Conservation (phyloP, 2,888 invertebrate genomes). For the Alentia gelatinosa region DNA sequence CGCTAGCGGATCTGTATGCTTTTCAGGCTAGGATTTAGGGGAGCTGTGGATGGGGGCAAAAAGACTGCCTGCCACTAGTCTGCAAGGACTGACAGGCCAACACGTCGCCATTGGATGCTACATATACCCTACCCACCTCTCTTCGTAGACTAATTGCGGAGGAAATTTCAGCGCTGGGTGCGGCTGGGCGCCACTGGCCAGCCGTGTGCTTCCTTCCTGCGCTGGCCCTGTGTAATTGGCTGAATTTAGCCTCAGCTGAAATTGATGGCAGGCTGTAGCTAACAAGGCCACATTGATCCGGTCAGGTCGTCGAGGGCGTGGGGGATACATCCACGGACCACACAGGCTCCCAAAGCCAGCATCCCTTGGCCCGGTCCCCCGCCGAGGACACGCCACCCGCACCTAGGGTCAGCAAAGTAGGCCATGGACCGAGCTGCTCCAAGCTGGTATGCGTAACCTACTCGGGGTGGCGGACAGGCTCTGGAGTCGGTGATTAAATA, state of each 20-base stretch:
- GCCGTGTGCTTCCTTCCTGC: slow-evolving; percentile 33
- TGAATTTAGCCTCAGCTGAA: slow-evolving; percentile 38
- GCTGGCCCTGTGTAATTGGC: background rate
- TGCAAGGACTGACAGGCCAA: too few species aligned
- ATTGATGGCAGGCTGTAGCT: slow-evolving; percentile 39
- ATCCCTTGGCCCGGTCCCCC: background rate
- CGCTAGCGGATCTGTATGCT: too few species aligned
- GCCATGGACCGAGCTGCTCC: background rate
- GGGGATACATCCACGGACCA: background rate
- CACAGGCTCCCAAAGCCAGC: background rate
- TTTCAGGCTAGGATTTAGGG: too few species aligned
- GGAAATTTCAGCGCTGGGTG: background rate
- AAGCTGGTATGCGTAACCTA: background rate
- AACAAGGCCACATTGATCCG: slow-evolving; percentile 30
- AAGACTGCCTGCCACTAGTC: too few species aligned
- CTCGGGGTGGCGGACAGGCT: background rate
- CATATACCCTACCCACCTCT: too few species aligned
- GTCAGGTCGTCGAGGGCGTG: background rate
- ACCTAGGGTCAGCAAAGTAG: slow-evolving; percentile 1
- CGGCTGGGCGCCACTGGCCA: background rate
- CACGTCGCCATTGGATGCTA: too few species aligned
- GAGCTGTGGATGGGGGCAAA: too few species aligned
- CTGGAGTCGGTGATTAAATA: background rate
- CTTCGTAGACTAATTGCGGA: background rate
- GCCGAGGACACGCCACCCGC: background rate